Percentiles rank a stretch among this genome's conserved stretches.
phyloP scores from a whole-genome alignment of 2,113 vertebrate species.

The Oreocharis arfaki region DNA sequence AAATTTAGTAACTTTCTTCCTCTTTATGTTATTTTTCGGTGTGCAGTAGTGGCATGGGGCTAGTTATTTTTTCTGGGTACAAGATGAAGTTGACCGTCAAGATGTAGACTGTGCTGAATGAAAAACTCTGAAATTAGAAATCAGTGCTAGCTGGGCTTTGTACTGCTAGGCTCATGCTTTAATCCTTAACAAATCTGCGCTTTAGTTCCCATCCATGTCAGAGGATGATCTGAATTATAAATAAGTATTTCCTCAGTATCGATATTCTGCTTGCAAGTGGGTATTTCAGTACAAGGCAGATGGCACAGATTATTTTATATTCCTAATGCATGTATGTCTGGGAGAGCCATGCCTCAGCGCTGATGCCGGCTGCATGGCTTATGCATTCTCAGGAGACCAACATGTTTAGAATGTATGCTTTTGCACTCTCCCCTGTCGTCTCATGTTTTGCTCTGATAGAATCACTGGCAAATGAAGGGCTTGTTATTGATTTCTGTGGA shows the following conservation, averaged over 20 bases:
- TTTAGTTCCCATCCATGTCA: neutral
- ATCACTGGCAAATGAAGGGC: slow-evolving; percentile 25
- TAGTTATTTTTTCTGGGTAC: neutral
- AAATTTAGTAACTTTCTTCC: neutral
- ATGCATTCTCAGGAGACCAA: slow-evolving; percentile 19
- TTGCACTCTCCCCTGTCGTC: neutral
- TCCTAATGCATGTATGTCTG: neutral
- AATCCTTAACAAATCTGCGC: neutral
- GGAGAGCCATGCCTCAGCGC: neutral
- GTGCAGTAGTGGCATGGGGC: neutral
- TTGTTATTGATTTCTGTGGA: slow-evolving; percentile 59
- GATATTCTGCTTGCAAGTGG: neutral
- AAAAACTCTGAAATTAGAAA: neutral
- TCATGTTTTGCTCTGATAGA: slow-evolving; percentile 28
- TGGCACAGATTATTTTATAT: neutral
- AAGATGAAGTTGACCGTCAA: neutral
- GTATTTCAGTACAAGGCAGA: slow-evolving; percentile 1
- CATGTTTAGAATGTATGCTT: slow-evolving; percentile 11
- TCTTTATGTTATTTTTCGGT: neutral
- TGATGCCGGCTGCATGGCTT: slow-evolving; percentile 33
- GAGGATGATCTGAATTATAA: neutral
- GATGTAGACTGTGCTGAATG: neutral
- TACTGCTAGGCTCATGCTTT: neutral
- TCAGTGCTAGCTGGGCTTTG: neutral
- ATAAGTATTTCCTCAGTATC: neutral